Evolutionary conservation across 2,888 invertebrate species (phyloP).

Genomic region (Argyresthia goedartella): DNA sequence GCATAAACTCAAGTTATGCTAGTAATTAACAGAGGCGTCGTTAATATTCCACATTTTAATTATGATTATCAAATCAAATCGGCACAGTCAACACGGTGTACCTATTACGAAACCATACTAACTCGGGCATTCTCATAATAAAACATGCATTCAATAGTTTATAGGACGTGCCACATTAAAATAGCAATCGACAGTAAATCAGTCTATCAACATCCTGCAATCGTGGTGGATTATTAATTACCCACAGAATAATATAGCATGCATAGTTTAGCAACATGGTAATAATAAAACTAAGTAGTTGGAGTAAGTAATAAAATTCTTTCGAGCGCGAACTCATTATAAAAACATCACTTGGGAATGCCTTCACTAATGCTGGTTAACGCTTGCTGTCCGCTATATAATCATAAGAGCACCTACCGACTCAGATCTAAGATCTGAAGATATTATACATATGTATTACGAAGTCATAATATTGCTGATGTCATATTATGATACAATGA

Average conservation of each 20-base stretch:
- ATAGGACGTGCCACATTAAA: background rate
- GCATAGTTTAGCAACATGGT: background rate
- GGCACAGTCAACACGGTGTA: no score
- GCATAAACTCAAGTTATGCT: background rate
- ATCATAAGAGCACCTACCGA: no score
- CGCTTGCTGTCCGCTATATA: no score
- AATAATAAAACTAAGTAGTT: background rate
- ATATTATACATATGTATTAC: no score
- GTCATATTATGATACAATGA: no score
- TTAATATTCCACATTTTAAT: background rate
- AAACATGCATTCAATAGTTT: no score
- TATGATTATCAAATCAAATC: no score
- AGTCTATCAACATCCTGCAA: background rate
- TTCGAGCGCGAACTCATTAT: constrained; percentile 36
- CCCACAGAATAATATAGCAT: background rate
- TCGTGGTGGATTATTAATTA: background rate
- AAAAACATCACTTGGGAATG: constrained; percentile 31
- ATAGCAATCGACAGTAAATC: background rate
- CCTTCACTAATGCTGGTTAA: background rate
- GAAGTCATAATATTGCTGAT: no score
- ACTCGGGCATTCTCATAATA: no score
- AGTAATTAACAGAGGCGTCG: background rate
- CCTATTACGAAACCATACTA: no score
- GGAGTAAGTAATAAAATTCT: constrained; percentile 25
- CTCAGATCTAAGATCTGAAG: no score